Percentiles rank a stretch among this genome's conserved stretches.
These are phyloP conservation scores for Brachionus angularis DNA, from an alignment of 1,140 invertebrate species.

Conservation along the genomic window DNA sequence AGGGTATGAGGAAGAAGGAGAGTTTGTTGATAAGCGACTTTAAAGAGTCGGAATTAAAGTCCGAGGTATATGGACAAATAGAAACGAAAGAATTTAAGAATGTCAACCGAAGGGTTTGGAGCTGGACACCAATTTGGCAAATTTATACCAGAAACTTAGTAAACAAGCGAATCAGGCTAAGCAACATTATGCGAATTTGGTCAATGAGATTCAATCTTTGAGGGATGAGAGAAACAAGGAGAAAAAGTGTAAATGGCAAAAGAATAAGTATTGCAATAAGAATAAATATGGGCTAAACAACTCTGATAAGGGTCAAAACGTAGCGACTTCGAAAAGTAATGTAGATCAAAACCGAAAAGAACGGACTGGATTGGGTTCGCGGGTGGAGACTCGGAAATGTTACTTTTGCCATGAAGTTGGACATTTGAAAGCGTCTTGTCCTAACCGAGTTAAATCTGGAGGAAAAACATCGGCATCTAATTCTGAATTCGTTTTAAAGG, in stretches of 20 bases:
- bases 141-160: background rate
- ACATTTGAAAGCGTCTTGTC: background rate
- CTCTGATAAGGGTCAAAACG: background rate
- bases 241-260: background rate
- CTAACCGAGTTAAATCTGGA: background rate
- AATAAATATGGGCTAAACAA: background rate
- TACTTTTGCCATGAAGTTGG: slow-evolving; percentile 1
- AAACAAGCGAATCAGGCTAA: background rate
- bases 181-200: slow-evolving; percentile 5
- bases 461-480: too few species aligned
- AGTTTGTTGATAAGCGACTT: background rate
- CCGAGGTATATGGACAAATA: too few species aligned
- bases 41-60: too few species aligned
- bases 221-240: background rate
- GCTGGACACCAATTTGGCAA: background rate
- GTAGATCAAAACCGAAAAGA: background rate
- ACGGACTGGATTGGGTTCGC: slow-evolving; percentile 10
- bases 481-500: background rate
- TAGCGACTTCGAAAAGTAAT: background rate
- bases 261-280: too few species aligned
- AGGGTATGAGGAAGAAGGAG: background rate
- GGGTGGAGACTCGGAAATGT: background rate
- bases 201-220: slow-evolving; percentile 1
- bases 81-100: too few species aligned
- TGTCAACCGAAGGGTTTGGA: background rate